phyloP scores from a whole-genome alignment of 1,140 invertebrate species.

The Hyles euphorbiae region DNA sequence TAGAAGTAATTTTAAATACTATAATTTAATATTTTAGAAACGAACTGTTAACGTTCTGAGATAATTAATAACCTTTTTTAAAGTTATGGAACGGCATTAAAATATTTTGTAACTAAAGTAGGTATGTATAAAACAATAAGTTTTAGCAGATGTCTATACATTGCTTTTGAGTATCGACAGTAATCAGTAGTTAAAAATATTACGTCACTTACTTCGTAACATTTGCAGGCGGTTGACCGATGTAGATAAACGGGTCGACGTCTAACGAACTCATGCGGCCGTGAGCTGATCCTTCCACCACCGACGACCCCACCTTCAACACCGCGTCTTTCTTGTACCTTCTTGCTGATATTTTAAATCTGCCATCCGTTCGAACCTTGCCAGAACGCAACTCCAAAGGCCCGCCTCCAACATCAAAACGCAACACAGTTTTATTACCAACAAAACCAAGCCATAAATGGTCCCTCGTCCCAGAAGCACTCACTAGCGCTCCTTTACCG shows the following conservation, averaged over 20 bases:
- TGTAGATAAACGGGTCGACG: conserved; percentile 55
- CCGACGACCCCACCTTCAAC: conserved; percentile 47
- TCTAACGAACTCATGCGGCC: conserved; percentile 62
- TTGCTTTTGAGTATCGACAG: too few species aligned
- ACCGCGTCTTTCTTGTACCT: conserved; percentile 63
- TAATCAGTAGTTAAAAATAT: conserved; percentile 9
- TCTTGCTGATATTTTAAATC: conserved; percentile 53
- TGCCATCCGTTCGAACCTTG: conserved; percentile 50
- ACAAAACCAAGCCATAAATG: conserved; percentile 64
- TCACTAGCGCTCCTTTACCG: conserved; percentile 52
- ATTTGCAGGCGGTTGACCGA: conserved; percentile 59
- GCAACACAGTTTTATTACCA: conserved; percentile 47
- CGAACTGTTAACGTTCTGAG: too few species aligned
- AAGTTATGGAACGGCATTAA: too few species aligned
- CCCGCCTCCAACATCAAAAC: conserved; percentile 59
- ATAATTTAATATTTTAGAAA: too few species aligned
- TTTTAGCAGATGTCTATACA: too few species aligned
- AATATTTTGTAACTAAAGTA: too few species aligned
- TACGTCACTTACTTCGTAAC: conserved; percentile 49
- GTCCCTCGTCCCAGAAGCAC: conserved; percentile 57
- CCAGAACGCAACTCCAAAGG: conserved; percentile 49
- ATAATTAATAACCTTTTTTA: too few species aligned
- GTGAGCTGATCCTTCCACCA: conserved; percentile 44
- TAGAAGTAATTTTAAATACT: too few species aligned
- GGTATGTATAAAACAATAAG: too few species aligned